Conservation (phyloP, 92 coral and sea anemone species). For the Nematostella vectensis region DNA sequence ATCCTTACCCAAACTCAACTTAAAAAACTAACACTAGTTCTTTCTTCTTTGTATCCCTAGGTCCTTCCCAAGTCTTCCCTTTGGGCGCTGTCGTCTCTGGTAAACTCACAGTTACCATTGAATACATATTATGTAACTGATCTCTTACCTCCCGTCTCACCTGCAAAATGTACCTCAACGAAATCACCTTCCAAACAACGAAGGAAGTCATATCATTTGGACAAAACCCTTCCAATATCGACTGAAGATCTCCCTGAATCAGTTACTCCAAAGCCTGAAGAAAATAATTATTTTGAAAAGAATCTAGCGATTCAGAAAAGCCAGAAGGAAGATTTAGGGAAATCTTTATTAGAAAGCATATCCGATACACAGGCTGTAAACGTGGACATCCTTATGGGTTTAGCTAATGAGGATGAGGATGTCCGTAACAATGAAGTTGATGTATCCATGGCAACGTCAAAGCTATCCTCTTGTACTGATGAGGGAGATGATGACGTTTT, state of each 20-base stretch:
- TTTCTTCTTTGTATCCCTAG: no score
- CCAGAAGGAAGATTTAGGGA: no score
- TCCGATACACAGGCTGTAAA: slow-evolving; percentile 76
- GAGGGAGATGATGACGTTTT: slow-evolving; percentile 49
- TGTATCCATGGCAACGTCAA: slow-evolving; percentile 19
- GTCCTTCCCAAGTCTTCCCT: slow-evolving; percentile 28
- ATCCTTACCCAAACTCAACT: no score
- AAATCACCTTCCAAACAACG: no score
- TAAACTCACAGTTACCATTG: slow-evolving; percentile 4
- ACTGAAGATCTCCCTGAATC: no score
- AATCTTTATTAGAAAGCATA: slow-evolving; percentile 11
- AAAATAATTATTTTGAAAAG: slow-evolving; percentile 1
- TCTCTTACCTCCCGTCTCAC: slow-evolving; percentile 68
- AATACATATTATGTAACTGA: slow-evolving; percentile 62
- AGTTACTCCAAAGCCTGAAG: slow-evolving; percentile 33
- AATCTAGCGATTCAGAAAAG: not conserved
- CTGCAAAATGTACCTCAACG: no score
- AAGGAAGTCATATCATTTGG: no score
- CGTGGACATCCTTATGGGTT: slow-evolving; percentile 59
- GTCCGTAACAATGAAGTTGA: no score
- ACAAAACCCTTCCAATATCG: no score
- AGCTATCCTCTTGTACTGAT: slow-evolving; percentile 20
- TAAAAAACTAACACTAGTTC: no score
- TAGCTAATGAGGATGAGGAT: slow-evolving; percentile 37
- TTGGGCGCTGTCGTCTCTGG: slow-evolving; percentile 75